Evolutionary conservation across 1,140 invertebrate species (phyloP), one percentile per base, ranked within the genome.

Genomic region (Antheraea mylitta): DNA sequence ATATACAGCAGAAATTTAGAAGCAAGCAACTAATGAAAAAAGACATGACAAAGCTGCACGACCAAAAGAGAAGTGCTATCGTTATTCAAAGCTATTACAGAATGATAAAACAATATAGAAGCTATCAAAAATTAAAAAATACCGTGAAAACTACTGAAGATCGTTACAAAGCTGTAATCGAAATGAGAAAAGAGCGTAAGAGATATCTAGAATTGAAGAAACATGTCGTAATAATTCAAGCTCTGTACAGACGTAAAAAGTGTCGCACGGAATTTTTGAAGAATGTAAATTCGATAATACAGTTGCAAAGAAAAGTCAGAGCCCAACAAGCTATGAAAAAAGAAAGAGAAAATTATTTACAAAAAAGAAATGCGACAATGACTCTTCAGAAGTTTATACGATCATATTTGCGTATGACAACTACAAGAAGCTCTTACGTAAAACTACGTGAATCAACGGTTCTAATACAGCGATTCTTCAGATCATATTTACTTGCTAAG

Each of bases 351-450:
- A 37, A 78, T 5, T 95, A 90, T 76, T 53, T 91, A 18, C 58
- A 75, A 45, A 73, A 92, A 16, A 85, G 81, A 69, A 70, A 77
- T 11, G 80, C 91, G 16, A 77, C 78, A 8, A 76, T 86, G 10
- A 60, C 74, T 3, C 82, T 95, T 38, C 94, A 95, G 80, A 78
- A 48, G 5, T 83, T 84, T 73, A 93, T 88, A 71, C 91, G 81
- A 81, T 81, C 87, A 9, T 81, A 83, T 62, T 64, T 87, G 6
- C 16, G 66, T 8, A 86, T 88, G 79, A 92, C 85, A 67, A 71
- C 72, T 53, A 76, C 81, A 11, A 81, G 89, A 74, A 67, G 82
- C 11, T 59, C 81, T 19, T 95, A 93, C 70, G 8, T 93, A 2
- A 65, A 68, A 18, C 77, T 68, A 76, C 78, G 76, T 37, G 76